A percentile compares a stretch with the other conserved stretches of the same genome.
Evolutionary conservation across 2,797 vertebrate species (phyloP).

Genomic region (Megalops cyprinoides): DNA sequence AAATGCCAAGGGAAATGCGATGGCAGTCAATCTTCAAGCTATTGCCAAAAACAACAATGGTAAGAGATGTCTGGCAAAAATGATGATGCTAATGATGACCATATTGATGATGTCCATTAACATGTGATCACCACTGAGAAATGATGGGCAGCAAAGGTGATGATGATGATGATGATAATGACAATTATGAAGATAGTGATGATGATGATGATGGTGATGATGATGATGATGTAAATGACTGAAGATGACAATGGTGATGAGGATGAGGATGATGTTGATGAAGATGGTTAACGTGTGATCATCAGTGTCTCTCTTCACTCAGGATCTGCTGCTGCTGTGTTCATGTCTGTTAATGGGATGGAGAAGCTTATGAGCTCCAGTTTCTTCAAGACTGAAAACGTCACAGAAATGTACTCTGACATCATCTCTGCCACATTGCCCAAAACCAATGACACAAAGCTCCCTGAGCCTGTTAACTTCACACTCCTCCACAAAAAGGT

Average conservation of each 20-base stretch:
- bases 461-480: conserved; percentile 64
- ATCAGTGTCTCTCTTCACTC: neutral
- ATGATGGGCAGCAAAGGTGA: neutral
- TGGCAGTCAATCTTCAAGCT: conserved; percentile 53
- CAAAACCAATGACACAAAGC: conserved; percentile 42
- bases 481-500: conserved; percentile 64
- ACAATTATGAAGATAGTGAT: too few species aligned
- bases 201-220: neutral
- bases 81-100: neutral
- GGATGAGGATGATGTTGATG: too few species aligned
- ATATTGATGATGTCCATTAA: too few species aligned
- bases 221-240: neutral
- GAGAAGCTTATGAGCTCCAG: conserved; percentile 60
- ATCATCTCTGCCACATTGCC: conserved; percentile 59
- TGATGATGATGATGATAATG: neutral
- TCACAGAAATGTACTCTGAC: conserved; percentile 64
- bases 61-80: conserved; percentile 23
- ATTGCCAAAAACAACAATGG: conserved; percentile 55
- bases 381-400: conserved; percentile 58
- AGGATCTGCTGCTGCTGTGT: conserved; percentile 60
- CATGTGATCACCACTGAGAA: too few species aligned
- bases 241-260: neutral
- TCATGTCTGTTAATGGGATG: conserved; percentile 58
- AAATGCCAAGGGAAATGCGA: conserved; percentile 45
- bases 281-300: too few species aligned